phyloP scores from a whole-genome alignment of 2,888 invertebrate genomes.

The Pristionchus exspectatus region DNA sequence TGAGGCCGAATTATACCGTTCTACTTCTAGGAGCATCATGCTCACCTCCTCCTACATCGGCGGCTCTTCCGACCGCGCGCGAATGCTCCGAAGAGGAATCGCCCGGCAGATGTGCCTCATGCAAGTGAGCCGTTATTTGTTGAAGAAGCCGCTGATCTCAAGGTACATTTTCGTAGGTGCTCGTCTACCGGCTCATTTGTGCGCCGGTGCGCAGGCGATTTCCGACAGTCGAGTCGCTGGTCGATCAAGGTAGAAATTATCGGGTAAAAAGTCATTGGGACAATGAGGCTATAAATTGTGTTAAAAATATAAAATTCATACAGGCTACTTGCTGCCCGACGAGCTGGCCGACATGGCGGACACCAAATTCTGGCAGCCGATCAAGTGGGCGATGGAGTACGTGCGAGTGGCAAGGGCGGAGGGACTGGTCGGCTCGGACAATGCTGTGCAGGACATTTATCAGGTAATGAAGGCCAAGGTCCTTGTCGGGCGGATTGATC shows the following conservation, averaged over 20 bases:
- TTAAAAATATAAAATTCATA: too few species aligned
- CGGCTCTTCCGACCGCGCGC: background rate
- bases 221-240: constrained; percentile 15
- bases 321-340: constrained; percentile 39
- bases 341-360: constrained; percentile 12
- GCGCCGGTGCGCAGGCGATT: constrained; percentile 14
- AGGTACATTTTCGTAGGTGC: background rate
- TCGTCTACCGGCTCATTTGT: constrained; percentile 13
- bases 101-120: constrained; percentile 25
- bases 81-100: background rate
- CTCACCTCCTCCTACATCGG: constrained; percentile 15
- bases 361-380: constrained; percentile 45
- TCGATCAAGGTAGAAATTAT: background rate
- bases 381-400: constrained; percentile 35
- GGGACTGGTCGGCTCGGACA: constrained; percentile 31
- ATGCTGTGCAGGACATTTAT: constrained; percentile 40
- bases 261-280: too few species aligned
- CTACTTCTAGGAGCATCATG: constrained; percentile 16
- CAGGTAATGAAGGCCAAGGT: too few species aligned
- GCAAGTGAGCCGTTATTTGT: background rate
- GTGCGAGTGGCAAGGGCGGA: background rate
- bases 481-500: too few species aligned
- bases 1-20: too few species aligned
- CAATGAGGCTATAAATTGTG: too few species aligned
- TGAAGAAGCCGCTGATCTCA: too few species aligned